These are phyloP conservation scores for Callopanchax toddi DNA, from an alignment of 2,113 vertebrate species.

Conservation along the genomic window DNA sequence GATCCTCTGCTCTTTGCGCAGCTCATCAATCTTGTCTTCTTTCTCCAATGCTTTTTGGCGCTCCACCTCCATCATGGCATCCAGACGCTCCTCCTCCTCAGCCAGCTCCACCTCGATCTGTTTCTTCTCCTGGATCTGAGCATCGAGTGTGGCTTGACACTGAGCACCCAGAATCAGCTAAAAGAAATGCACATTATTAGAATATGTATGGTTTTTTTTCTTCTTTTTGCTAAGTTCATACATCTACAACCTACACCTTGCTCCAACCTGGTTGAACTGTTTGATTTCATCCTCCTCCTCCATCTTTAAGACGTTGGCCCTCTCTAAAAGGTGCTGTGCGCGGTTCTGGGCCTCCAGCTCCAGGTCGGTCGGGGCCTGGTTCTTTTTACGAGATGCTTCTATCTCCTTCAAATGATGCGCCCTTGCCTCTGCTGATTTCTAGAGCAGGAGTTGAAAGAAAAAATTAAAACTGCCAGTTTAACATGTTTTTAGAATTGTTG, in stretches of 20 bases:
- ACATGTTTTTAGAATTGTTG: background rate
- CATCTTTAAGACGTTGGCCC: slow-evolving; percentile 77
- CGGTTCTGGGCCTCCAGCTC: slow-evolving; percentile 80
- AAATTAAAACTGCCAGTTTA: background rate
- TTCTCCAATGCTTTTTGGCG: slow-evolving; percentile 77
- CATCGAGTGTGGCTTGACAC: slow-evolving; percentile 87
- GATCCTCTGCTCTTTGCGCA: slow-evolving; percentile 80
- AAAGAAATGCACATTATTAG: background rate
- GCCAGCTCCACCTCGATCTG: slow-evolving; percentile 79
- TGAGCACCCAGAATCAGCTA: slow-evolving; percentile 86
- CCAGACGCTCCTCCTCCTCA: slow-evolving; percentile 85
- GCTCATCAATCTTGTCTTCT: slow-evolving; percentile 78
- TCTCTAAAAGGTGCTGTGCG: slow-evolving; percentile 78
- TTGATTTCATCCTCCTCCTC: slow-evolving; percentile 91
- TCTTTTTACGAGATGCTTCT: slow-evolving; percentile 69
- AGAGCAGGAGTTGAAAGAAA: background rate
- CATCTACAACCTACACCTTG: too few species aligned
- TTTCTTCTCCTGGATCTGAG: slow-evolving; percentile 87
- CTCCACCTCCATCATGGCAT: slow-evolving; percentile 88
- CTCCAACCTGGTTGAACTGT: slow-evolving; percentile 81
- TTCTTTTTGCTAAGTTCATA: too few species aligned
- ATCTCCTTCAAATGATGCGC: slow-evolving; percentile 79
- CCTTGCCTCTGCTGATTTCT: slow-evolving; percentile 78
- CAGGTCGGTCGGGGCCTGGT: slow-evolving; percentile 79
- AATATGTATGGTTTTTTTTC: too few species aligned